Base-by-base conservation (phyloP, 92 coral and sea anemone genomes). In the Epizoanthus stellaris region DNA sequence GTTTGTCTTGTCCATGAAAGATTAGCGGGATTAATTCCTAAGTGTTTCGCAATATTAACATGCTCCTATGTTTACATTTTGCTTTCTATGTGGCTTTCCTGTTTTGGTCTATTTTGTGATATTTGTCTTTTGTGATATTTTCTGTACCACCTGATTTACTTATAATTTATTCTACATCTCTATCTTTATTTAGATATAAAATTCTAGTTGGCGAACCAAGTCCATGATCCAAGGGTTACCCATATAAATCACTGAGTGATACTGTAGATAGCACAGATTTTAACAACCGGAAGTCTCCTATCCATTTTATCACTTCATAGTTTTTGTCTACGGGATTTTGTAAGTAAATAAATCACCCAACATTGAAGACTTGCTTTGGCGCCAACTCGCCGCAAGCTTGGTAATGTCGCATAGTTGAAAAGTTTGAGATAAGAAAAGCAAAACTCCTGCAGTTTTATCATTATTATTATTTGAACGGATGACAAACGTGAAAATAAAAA, bases 71-170 rank as follows among this genome's bases (percentile, higher is more conserved):
- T 79, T 79, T 79, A 79, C 61, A 79, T 79, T 79, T 13, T 45
- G 72, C 72, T 63, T 63, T 63, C 61, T 45, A 79, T 79, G 83
- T 42, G 83, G 70, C 58, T 79, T 79, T 79, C 83, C 83, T 79
- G 72, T 79, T 77, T 42, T 13, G 72, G 45, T 63, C 30, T 79
- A 39, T 5, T 14, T 62, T 12, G 70, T n/a, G 61, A 79, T 63
- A 15, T 61, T 62, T 79, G 72, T 63, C 25, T 62, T 57, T n/a
- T 79, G 59, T 30, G 34, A 30, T 30, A 30, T 30, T 30, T 30
- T 30, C 36, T 30, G 1, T 30, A 30, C 2, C 36, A 30, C 36
- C 36, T 30, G 36, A 30, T 30, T 30, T 30, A 30, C 36, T 30
- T 30, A 30, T 30, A 30, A 30, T 30, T 30, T 30, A 30, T 30